Base-by-base conservation (phyloP, 2,888 invertebrate species). In the Plebejus argus region DNA sequence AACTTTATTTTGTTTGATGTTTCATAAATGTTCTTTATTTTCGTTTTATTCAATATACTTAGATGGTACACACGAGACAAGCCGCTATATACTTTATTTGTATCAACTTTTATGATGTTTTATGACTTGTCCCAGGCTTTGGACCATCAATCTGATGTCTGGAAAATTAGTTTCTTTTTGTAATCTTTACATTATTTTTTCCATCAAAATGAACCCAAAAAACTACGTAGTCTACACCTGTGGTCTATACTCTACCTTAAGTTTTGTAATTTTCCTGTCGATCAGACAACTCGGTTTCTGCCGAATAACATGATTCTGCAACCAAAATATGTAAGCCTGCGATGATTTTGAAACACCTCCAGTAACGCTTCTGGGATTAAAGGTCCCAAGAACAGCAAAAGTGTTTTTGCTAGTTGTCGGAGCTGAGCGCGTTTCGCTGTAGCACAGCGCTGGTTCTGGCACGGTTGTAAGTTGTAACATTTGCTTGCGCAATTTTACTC, bases 351-450 rank as follows among this genome's bases (percentile, higher is more conserved):
- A 80, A 79, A 79, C 77, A 79, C 77, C 76, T 77, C 80, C 66
- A 58, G 74, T 77, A 78, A 79, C 77, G 79, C 78, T 76, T 78
- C 61, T 71, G 79, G 80, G 85, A 85, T 85, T 80, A 85, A 84
- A 86, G 85, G 84, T 86, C 82, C 81, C 79, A 79, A 79, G 81
- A 82, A 85, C 86, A 84, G 82, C 80, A 83, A 84, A 84, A 83
- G 82, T 82, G 82, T 82, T 82, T 85, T 80, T 78, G 81, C 79
- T 81, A 80, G 82, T 79, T 81, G 82, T 82, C 81, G 78, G 80
- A 79, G 83, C 82, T 85, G 86, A 88, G 87, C 85, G 87, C 80
- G 81, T 84, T 86, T 83, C 82, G 82, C 82, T 87, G 87, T 87
- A 79, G 76, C 76, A 76, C 79, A 78, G 77, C 76, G 78, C 81